These are phyloP conservation scores for Rutpela maculata DNA, from an alignment of 2,888 invertebrate genomes.

Conservation along the genomic window DNA sequence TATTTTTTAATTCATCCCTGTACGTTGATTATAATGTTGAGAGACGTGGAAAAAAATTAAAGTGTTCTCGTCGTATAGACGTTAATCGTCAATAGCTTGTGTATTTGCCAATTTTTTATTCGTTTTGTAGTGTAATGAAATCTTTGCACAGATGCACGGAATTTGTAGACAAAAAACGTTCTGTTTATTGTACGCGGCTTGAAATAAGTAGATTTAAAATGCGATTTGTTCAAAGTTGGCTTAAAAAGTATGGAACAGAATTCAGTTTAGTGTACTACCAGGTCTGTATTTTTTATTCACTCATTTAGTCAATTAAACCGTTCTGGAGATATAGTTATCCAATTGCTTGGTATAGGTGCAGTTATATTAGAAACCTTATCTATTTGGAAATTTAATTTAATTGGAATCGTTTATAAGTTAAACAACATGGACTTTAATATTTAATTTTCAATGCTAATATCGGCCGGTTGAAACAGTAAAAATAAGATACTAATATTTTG, in stretches of 20 bases:
- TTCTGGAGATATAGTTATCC: too few species aligned
- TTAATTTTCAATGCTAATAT: too few species aligned
- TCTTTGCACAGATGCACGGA: slow-evolving; percentile 53
- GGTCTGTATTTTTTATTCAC: not conserved
- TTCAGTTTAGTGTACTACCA: not conserved
- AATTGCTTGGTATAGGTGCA: too few species aligned
- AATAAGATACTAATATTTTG: too few species aligned
- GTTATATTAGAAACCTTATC: too few species aligned
- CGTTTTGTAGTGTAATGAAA: slow-evolving; percentile 53
- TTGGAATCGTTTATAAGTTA: too few species aligned
- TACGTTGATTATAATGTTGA: not conserved
- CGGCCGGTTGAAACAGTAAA: too few species aligned
- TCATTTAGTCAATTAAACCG: not conserved
- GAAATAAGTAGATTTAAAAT: slow-evolving; percentile 13
- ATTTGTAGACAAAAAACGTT: slow-evolving; percentile 46
- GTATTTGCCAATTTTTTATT: slow-evolving; percentile 51
- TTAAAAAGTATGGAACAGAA: not conserved
- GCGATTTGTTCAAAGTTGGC: slow-evolving; percentile 8
- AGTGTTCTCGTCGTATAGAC: slow-evolving; percentile 48
- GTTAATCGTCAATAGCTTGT: slow-evolving; percentile 57
- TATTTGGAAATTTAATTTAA: too few species aligned
- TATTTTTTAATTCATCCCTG: slow-evolving; percentile 16
- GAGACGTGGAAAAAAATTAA: slow-evolving; percentile 39
- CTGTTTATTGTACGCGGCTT: slow-evolving; percentile 19
- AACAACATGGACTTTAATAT: too few species aligned